Conservation (phyloP, 2,888 invertebrate genomes). For the Pammene fasciana region DNA sequence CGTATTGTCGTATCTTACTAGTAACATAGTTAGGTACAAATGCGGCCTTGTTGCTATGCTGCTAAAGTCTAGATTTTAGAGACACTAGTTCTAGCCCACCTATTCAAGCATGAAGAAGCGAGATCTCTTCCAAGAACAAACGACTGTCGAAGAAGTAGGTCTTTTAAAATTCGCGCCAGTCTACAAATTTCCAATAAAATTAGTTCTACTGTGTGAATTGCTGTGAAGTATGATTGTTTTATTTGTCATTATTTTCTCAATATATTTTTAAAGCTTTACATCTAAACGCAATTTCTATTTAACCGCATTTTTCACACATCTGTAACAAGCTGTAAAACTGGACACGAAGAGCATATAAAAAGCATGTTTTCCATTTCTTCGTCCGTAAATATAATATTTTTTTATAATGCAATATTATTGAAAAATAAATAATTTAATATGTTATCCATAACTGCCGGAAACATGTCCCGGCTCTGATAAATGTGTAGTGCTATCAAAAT, state of each 20-base stretch:
- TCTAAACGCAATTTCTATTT: too few species aligned
- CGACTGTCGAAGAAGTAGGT: constrained; percentile 14
- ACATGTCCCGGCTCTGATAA: constrained; percentile 1
- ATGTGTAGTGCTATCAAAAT: constrained; percentile 12
- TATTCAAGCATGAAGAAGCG: constrained; percentile 34
- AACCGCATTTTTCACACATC: too few species aligned
- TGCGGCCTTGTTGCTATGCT: neutral
- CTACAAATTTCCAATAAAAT: neutral
- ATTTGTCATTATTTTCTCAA: too few species aligned
- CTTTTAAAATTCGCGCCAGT: constrained; percentile 15
- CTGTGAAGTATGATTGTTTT: too few species aligned
- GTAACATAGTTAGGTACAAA: neutral
- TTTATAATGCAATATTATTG: too few species aligned
- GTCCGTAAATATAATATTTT: too few species aligned
- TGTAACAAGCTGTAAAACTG: too few species aligned
- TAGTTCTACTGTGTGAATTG: neutral
- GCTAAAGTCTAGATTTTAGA: constrained; percentile 3
- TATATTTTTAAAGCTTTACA: too few species aligned
- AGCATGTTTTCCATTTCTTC: too few species aligned
- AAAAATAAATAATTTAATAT: neutral
- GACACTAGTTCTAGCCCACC: neutral
- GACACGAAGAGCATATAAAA: too few species aligned
- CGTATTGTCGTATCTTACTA: neutral
- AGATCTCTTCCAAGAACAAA: constrained; percentile 24
- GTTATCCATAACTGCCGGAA: neutral